Percentiles rank a stretch among this genome's conserved stretches.
phyloP scores from a whole-genome alignment of 2,797 vertebrate genomes.

The Acrocephalus scirpaceus region DNA sequence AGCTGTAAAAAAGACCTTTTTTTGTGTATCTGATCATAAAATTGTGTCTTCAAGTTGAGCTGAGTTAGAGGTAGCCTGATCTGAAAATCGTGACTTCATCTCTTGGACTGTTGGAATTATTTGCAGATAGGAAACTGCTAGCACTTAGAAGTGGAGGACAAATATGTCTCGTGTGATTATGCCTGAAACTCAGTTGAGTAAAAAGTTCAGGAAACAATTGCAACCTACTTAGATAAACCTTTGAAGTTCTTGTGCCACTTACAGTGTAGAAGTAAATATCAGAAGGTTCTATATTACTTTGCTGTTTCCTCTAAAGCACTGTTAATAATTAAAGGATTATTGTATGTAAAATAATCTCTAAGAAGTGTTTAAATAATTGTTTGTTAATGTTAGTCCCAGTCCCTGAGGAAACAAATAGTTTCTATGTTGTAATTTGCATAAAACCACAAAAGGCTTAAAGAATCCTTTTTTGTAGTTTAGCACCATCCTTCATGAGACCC shows the following conservation, averaged over 20 bases:
- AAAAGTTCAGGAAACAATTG: background rate
- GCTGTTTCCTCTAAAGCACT: background rate
- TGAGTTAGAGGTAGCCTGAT: background rate
- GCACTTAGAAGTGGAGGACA: background rate
- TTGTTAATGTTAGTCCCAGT: background rate
- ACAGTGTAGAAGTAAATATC: background rate
- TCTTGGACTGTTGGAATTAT: background rate
- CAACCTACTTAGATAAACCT: background rate
- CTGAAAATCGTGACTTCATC: background rate
- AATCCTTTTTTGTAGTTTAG: background rate
- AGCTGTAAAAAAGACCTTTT: background rate
- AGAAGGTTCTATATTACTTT: background rate
- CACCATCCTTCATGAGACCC: background rate
- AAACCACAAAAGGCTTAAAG: background rate
- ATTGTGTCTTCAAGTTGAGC: background rate
- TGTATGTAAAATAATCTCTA: background rate
- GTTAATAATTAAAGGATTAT: constrained; percentile 26
- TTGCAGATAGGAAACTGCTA: background rate
- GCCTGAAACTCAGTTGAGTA: background rate
- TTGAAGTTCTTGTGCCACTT: background rate
- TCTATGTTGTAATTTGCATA: background rate
- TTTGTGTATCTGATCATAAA: background rate
- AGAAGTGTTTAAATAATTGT: background rate
- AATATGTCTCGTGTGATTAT: background rate
- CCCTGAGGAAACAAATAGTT: background rate